A percentile compares a stretch with the other conserved stretches of the same genome.
Conservation (phyloP, 2,888 invertebrate species). For the Urechis unicinctus region DNA sequence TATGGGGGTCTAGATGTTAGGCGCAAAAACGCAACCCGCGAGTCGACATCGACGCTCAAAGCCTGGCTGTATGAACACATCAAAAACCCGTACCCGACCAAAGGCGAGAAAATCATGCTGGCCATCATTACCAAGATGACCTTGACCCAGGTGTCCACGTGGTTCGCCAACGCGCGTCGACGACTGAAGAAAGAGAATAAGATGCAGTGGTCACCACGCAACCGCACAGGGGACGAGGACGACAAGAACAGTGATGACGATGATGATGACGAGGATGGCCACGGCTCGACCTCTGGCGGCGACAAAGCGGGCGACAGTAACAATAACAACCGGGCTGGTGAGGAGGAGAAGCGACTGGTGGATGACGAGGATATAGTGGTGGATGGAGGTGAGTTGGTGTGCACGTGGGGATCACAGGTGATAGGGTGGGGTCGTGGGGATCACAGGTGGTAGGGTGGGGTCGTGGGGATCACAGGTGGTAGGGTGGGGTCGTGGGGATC, state of each 20-base stretch:
- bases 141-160: conserved; percentile 73
- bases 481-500: too few species aligned
- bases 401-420: too few species aligned
- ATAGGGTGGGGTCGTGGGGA: too few species aligned
- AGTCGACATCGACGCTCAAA: conserved; percentile 94
- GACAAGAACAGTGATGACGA: conserved; percentile 45
- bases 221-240: conserved; percentile 53
- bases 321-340: conserved; percentile 25
- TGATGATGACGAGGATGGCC: conserved; percentile 37
- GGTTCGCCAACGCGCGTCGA: conserved; percentile 92
- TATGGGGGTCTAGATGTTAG: conserved; percentile 64
- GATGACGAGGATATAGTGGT: conserved; percentile 18
- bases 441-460: too few species aligned
- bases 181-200: conserved; percentile 94
- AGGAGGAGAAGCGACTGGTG: conserved; percentile 1
- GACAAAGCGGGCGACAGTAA: conserved; percentile 39
- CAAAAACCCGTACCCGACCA: conserved; percentile 92
- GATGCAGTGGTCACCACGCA: conserved; percentile 97
- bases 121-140: conserved; percentile 96
- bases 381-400: conserved; percentile 12
- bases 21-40: conserved; percentile 94
- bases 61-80: conserved; percentile 96
- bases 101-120: conserved; percentile 92
- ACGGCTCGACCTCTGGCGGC: too few species aligned
- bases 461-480: too few species aligned